Evolutionary conservation across 2,888 invertebrate species (phyloP), one percentile per base, ranked within the genome.

Genomic region (Agonopterix arenella): DNA sequence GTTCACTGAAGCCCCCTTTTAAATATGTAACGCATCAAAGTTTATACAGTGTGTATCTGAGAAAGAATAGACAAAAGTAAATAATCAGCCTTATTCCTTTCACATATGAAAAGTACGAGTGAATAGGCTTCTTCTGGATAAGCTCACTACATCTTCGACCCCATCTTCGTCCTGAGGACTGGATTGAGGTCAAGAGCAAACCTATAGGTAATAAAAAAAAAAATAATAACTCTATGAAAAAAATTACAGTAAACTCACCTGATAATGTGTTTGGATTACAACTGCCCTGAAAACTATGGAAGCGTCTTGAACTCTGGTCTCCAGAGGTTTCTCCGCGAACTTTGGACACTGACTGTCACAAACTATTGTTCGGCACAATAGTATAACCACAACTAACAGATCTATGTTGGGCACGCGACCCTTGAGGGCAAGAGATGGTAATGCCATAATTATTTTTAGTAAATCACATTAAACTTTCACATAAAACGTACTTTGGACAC

Each of bases 271-370:
- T 56, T 88, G 84, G 44, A 89, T 79, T 45, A 86, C 84, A 50
- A 90, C 89, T 8, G 88, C 89, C 53, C 89, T 81, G 75, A 91
- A 90, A 65, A 91, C 90, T 71, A 91, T 85, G 41, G 89, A 81
- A 56, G 90, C 88, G 54, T 88, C 85, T 68, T 89, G 82, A 52
- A 90, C 85, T 60, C 90, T 68, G 43, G 90, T 90, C 75, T 90
- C 90, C 11, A 90, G 74, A 41, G 89, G 84, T 54, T 80, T 83
- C 61, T 86, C 88, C n/a, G 88, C 89, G 44, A 77, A 85, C 79
- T 88, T 89, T 18, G 89, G 89, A 70, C 89, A 89, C 69, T 77
- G 84, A 60, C 85, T 83, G 76, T 86, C 89, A 79, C 89, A 88
- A 72, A 86, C 84, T 73, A 88, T 83, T 60, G 84, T 83, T 70